phyloP scores from a whole-genome alignment of 2,797 vertebrate species.

The Gymnocypris eckloni region DNA sequence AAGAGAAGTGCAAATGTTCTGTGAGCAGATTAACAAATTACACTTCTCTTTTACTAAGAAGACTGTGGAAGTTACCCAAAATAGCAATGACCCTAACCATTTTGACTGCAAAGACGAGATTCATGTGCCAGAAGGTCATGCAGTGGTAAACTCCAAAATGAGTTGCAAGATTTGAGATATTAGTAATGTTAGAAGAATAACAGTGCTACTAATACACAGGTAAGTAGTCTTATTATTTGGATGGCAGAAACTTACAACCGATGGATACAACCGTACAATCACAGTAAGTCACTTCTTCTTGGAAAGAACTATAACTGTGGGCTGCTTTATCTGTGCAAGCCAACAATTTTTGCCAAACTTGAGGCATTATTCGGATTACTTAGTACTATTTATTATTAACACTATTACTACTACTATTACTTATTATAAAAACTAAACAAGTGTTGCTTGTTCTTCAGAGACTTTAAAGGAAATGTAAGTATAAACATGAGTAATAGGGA shows the following conservation, averaged over 20 bases:
- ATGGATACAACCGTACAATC: neutral
- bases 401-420: neutral
- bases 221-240: neutral
- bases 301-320: neutral
- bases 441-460: neutral
- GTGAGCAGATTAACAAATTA: neutral
- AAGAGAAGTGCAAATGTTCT: constrained; percentile 16
- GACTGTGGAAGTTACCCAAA: neutral
- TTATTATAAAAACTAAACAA: neutral
- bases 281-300: constrained; percentile 5
- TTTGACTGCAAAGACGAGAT: neutral
- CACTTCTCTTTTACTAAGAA: constrained; percentile 19
- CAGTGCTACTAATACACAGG: neutral
- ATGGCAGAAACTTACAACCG: neutral
- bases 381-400: neutral
- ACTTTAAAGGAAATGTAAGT: neutral
- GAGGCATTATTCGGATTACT: neutral
- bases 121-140: neutral
- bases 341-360: neutral
- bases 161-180: neutral
- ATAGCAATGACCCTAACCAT: neutral
- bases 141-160: neutral
- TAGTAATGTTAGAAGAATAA: neutral
- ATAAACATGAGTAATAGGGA: neutral
- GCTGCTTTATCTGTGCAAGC: neutral